phyloP scores from a whole-genome alignment of 2,888 invertebrate species.

The Cheilosia vulpina region DNA sequence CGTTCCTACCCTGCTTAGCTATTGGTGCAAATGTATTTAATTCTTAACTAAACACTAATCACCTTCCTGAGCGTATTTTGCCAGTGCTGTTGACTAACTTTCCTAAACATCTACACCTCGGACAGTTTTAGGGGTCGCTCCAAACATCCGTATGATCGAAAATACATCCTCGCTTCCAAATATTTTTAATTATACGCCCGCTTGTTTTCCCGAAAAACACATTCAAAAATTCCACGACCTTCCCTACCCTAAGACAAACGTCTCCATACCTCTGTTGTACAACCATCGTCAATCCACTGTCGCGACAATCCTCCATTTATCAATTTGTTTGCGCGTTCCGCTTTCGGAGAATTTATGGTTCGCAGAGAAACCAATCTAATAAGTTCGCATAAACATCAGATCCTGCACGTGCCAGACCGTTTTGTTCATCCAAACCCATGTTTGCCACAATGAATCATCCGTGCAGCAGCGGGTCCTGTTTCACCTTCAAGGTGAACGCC shows the following conservation, averaged over 20 bases:
- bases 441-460: conserved; percentile 6
- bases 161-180: too few species aligned
- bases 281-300: not conserved
- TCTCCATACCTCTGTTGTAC: not conserved
- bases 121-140: too few species aligned
- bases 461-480: conserved; percentile 1
- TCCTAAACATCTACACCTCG: too few species aligned
- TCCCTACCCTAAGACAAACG: not conserved
- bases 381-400: conserved; percentile 14
- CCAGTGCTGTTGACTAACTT: too few species aligned
- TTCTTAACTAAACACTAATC: too few species aligned
- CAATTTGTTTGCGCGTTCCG: conserved; percentile 27
- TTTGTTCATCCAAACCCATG: not conserved
- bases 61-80: too few species aligned
- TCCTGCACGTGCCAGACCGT: not conserved
- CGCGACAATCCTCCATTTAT: conserved; percentile 50
- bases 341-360: not conserved
- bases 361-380: conserved; percentile 12
- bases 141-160: too few species aligned
- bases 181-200: too few species aligned
- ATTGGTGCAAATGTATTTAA: too few species aligned
- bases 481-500: conserved; percentile 1
- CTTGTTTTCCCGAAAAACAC: too few species aligned
- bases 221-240: too few species aligned
- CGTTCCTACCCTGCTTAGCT: too few species aligned